phyloP scores from a whole-genome alignment of 2,113 vertebrate genomes.

The Asarcornis scutulata region DNA sequence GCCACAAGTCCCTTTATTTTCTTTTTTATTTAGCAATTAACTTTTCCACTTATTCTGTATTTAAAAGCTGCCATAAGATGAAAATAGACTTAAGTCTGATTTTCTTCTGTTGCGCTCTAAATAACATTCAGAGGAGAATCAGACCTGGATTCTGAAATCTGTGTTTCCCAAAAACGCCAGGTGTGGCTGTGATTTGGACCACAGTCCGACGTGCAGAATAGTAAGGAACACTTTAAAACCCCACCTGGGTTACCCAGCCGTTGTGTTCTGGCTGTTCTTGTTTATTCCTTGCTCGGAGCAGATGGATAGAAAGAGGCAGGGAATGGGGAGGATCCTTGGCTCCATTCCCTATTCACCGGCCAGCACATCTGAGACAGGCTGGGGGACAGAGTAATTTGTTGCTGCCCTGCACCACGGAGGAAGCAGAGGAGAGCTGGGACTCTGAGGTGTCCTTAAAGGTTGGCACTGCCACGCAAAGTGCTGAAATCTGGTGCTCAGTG shows the following conservation, averaged over 20 bases:
- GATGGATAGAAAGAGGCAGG: slow-evolving; percentile 60
- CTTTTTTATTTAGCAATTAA: slow-evolving; percentile 53
- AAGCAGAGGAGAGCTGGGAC: neutral
- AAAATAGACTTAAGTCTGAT: slow-evolving; percentile 26
- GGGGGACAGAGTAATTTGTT: slow-evolving; percentile 12
- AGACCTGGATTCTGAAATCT: neutral
- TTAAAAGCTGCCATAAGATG: slow-evolving; percentile 46
- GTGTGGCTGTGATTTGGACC: slow-evolving; percentile 48
- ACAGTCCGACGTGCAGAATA: neutral
- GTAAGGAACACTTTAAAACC: slow-evolving; percentile 6
- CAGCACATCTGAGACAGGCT: slow-evolving; percentile 43
- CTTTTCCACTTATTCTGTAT: slow-evolving; percentile 49
- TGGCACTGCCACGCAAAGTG: neutral
- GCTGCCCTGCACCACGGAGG: slow-evolving; percentile 11
- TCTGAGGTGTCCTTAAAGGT: neutral
- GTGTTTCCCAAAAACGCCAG: slow-evolving; percentile 11
- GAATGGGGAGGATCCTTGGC: slow-evolving; percentile 60
- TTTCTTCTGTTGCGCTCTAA: slow-evolving; percentile 22
- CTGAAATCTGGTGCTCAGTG: neutral
- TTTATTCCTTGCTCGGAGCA: slow-evolving; percentile 54
- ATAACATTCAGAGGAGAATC: slow-evolving; percentile 43
- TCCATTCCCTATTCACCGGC: slow-evolving; percentile 48
- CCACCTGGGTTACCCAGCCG: slow-evolving; percentile 58
- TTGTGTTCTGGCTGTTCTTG: slow-evolving; percentile 57
- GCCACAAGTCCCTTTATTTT: slow-evolving; percentile 44